Base-by-base conservation (phyloP, 2,888 invertebrate species). In the Pseudococcus longispinus region DNA sequence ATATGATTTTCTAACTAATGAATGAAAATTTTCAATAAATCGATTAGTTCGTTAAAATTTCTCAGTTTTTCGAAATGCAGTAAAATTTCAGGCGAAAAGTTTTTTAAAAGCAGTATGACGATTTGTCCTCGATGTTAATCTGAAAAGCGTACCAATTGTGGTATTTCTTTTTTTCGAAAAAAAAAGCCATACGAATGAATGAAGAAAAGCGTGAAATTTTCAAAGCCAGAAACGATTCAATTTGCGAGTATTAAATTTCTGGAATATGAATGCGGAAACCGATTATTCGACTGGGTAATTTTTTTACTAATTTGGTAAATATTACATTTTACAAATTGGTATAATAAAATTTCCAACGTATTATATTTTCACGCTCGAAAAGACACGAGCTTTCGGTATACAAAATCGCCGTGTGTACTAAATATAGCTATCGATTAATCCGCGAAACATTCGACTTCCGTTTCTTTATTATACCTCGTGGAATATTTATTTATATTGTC, bases 1-100 rank as follows among this genome's bases (percentile, higher is more conserved):
- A 18, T 70, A 70, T 70, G 70, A 70, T 29, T 70, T 70, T 70
- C 70, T 70, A 70, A 18, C 70, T 70, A 70, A 70, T 70, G 70
- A 70, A 29, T 70, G 26, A 18, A 18, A 20, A 32, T 29, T 70
- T 26, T 18, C 26, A 65, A 26, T 37, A 37, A 37, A 37, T 37
- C 4, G 37, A n/a, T n/a, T n/a, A n/a, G n/a, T n/a, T n/a, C n/a
- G n/a, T n/a, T 37, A 37, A 6, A 37, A 37, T 37, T 37, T 37
- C 0, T n/a, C n/a, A n/a, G n/a, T n/a, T n/a, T n/a, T 8, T 15
- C 15, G 13, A 46, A 46, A 46, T 15, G 3, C 11, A 46, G 44
- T 37, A 37, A 37, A 37, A 37, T 37, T 37, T 37, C 37, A 37
- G 37, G 37, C 8, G 9, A 37, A 37, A 37, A 1, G 8, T 8